phyloP scores from a whole-genome alignment of 1,140 invertebrate genomes.

The Cataglyphis hispanica region DNA sequence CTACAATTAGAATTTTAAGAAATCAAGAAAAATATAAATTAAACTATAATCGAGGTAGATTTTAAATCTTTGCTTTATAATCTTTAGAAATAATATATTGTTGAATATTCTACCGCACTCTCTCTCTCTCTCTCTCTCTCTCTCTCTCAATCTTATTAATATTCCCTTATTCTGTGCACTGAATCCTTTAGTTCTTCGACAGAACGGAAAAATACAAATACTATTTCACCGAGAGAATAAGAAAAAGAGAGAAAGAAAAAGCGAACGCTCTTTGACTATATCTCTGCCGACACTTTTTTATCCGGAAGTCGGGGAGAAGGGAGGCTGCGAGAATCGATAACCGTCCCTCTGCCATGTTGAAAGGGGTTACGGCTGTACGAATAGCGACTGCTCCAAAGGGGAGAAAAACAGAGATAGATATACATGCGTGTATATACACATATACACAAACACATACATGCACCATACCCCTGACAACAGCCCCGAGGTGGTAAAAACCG shows the following conservation, averaged over 20 bases:
- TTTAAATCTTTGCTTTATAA: not conserved
- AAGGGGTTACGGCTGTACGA: conserved; percentile 78
- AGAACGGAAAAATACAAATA: too few relatives aligned
- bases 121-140: not conserved
- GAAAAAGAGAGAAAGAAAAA: conserved; percentile 40
- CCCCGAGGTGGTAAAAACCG: conserved; percentile 63
- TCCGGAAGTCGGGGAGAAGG: conserved; percentile 78
- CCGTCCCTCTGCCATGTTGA: conserved; percentile 77
- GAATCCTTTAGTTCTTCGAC: too few relatives aligned
- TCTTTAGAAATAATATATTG: not conserved
- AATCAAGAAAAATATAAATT: too few relatives aligned
- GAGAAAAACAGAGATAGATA: conserved; percentile 32
- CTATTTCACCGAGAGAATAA: not conserved
- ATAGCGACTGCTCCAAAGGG: conserved; percentile 54
- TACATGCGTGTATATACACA: not conserved
- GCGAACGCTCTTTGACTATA: conserved; percentile 33
- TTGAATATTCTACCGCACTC: not conserved
- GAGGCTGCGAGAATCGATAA: conserved; percentile 81
- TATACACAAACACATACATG: not conserved
- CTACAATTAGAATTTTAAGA: too few relatives aligned
- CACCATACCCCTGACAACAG: conserved; percentile 56
- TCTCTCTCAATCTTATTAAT: not conserved
- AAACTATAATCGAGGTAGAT: not conserved
- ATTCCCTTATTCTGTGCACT: not conserved
- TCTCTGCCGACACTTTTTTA: conserved; percentile 80